Evolutionary conservation across 53 echinoderm and acorn worm species (phyloP), one percentile per base, ranked within the genome.

Genomic region (Hippasteria phrygiana): DNA sequence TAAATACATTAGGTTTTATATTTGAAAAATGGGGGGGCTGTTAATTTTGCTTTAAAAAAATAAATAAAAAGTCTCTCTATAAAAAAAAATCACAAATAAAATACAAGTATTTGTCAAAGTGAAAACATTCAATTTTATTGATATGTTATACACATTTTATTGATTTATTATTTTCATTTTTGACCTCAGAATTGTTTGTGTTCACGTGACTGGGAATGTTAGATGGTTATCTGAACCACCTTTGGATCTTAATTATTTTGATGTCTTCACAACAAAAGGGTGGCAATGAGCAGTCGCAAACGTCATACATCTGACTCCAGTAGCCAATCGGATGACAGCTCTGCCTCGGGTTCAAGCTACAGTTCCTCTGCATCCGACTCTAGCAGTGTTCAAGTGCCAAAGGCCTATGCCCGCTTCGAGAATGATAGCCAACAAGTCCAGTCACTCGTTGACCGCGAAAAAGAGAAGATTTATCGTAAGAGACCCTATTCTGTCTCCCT

Each of bases 391-490:
- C 32, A 74, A 16, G 70, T 94, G 29, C 94, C 94, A 2, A 94
- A 91, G 87, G 94, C 94, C 5, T 94, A 94, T 36, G 90, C 87
- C 17, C 75, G 87, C 35, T 90, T 73, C 80, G 94, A 89, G 65
- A 93, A 93, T 80, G 89, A 93, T 43, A 93, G 90, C 16, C 79
- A 88, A 42, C 89, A 89, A 33, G 89, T 89, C 36, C 79, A 73
- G 79, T 71, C 78, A 2, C 55, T 89, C 17, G 89, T 89, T 8
- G 89, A 89, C 27, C 67, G 71, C 7, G 89, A 78, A n/a, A 89
- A 89, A 37, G 79, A 71, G 10, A 78, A 71, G 43, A 78, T 89
- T 45, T 78, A 78, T 22, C 73, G 74, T 18, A 89, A 89, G 71
- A 50, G 89, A 34, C 89, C 69, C 3, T 59, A 53, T 26, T 51